Evolutionary conservation across 2,797 vertebrate species (phyloP), one percentile per base, ranked within the genome.

Genomic region (Vultur gryphus): DNA sequence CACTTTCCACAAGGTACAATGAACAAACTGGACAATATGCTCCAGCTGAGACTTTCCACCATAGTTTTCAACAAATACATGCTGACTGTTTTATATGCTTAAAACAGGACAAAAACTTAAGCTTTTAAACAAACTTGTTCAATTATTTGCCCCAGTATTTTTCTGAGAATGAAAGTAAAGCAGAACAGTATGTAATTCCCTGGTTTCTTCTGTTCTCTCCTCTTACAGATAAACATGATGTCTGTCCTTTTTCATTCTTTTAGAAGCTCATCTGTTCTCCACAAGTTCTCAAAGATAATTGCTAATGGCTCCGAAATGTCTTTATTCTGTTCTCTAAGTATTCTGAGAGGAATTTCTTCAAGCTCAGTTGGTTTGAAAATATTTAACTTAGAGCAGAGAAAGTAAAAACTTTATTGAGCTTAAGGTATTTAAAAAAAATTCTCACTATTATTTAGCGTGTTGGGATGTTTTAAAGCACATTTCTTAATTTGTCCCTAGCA

Each of bases 1-100:
- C 96, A 96, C 76, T 93, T 96, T 87, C 84, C 75, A 95, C 92
- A 92, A 94, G 78, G 87, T 78, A 94, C 92, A 93, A 25, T 57
- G 96, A 91, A 92, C 55, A 83, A 95, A 96, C 92, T 70, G 96
- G 96, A 97, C 96, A 89, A 83, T 71, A 83, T 92, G 75, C 82
- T 85, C 44, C 71, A 94, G 71, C 78, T 92, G 94, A 91, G 81
- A 51, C 29, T 94, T 95, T 92, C 52, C 44, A 83, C 35, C 16
- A 43, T 31, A 54, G 41, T 77, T 93, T 91, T 71, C 64, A 83
- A 44, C 31, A 91, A 89, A 91, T 43, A 28, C 15, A 28, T 54
- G 28, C 51, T 87, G 75, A 48, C 52, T 83, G 29, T 28, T 90
- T 95, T 72, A 44, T 58, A 39, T 78, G 24, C 57, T 73, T 89